A percentile compares a stretch with the other conserved stretches of the same genome.
phyloP scores from a whole-genome alignment of 2,888 invertebrate species.

The Oscheius sp. region DNA sequence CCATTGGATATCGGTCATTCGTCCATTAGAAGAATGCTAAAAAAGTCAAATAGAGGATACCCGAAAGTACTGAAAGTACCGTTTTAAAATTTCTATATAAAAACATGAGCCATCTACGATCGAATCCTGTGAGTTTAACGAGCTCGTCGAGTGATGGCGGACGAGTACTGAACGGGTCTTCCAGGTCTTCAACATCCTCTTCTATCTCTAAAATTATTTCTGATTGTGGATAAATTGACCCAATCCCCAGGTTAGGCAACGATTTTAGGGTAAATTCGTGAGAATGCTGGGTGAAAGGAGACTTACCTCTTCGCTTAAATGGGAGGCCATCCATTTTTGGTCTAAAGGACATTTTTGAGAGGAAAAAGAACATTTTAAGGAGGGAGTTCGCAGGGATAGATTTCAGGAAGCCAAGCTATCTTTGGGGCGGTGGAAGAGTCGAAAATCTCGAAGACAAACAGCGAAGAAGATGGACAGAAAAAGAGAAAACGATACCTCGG shows the following conservation, averaged over 20 bases:
- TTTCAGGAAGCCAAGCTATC: background rate
- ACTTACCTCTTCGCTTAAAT: slow-evolving; percentile 13
- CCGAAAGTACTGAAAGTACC: slow-evolving; percentile 40
- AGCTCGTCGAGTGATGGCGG: slow-evolving; percentile 65
- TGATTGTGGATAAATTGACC: no score
- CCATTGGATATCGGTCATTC: slow-evolving; percentile 66
- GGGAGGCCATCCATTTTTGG: slow-evolving; percentile 15
- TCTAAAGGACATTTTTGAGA: slow-evolving; percentile 22
- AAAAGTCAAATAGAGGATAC: background rate
- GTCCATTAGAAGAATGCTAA: slow-evolving; percentile 65
- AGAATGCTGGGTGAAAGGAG: background rate
- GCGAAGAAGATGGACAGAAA: slow-evolving; percentile 7
- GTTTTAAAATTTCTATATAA: slow-evolving; percentile 70
- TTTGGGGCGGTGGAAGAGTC: background rate
- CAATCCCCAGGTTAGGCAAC: no score
- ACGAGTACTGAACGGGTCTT: slow-evolving; percentile 67
- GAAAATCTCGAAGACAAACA: background rate
- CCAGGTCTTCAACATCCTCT: slow-evolving; percentile 64
- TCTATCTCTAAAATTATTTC: slow-evolving; percentile 67
- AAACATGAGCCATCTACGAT: slow-evolving; percentile 68
- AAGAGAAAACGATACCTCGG: background rate
- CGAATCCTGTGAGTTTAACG: slow-evolving; percentile 60
- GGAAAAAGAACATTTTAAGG: slow-evolving; percentile 13
- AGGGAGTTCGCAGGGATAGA: background rate
- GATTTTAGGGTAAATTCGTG: no score